phyloP scores from a whole-genome alignment of 2,797 vertebrate species.

The Rallus crepitans region DNA sequence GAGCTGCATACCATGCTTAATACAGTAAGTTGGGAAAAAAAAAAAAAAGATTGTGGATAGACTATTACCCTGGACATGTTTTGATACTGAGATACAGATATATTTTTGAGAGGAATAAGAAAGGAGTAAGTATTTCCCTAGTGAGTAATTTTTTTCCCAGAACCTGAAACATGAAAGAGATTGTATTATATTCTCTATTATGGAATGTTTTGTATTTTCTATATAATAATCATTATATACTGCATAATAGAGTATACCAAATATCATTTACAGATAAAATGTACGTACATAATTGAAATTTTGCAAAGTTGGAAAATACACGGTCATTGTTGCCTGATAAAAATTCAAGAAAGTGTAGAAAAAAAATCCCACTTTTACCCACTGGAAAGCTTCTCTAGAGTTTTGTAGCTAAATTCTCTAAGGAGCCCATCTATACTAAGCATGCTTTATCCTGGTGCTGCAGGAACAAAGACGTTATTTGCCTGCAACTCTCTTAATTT shows the following conservation, averaged over 20 bases:
- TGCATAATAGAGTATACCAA: background rate
- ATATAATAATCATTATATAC: background rate
- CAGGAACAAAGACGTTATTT: background rate
- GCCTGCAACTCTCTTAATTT: background rate
- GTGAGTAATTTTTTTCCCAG: background rate
- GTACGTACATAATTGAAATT: background rate
- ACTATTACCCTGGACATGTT: background rate
- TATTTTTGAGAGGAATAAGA: background rate
- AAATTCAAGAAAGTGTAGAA: background rate
- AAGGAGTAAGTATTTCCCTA: background rate
- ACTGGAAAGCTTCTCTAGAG: background rate
- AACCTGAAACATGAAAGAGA: background rate
- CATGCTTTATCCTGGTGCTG: background rate
- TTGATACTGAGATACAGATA: background rate
- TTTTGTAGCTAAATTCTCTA: background rate
- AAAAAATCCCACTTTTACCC: background rate
- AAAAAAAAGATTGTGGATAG: background rate
- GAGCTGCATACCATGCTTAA: constrained; percentile 8
- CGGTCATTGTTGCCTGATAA: background rate
- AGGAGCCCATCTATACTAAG: background rate
- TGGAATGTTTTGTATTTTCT: background rate
- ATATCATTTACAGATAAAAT: background rate
- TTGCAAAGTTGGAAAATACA: background rate
- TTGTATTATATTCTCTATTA: background rate
- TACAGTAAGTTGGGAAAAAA: background rate